Conservation (phyloP, 2,797 vertebrate species). For the Limnodromus scolopaceus region DNA sequence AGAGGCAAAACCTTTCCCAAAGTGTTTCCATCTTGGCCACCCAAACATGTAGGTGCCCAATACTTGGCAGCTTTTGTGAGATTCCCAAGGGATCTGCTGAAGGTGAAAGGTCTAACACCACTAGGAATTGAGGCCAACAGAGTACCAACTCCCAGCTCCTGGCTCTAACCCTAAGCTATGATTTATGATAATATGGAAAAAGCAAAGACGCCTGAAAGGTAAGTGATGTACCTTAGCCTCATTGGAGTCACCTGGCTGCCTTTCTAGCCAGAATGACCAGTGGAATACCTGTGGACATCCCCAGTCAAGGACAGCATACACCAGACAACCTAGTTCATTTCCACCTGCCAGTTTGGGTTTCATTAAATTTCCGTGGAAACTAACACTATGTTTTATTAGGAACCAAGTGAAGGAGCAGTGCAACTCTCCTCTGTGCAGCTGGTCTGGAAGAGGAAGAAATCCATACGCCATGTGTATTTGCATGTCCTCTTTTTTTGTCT, state of each 20-base stretch:
- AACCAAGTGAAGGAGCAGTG: not conserved
- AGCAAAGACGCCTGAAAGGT: not conserved
- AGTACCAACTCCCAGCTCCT: not conserved
- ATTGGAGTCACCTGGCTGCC: not conserved
- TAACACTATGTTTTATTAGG: not conserved
- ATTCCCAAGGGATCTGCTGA: not conserved
- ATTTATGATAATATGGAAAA: not conserved
- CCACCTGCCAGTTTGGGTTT: not conserved
- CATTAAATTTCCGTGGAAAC: not conserved
- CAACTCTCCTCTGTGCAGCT: not conserved
- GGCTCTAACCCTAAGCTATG: not conserved
- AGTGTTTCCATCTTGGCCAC: not conserved
- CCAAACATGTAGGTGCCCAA: not conserved
- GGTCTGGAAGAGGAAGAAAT: not conserved
- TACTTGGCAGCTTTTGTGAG: not conserved
- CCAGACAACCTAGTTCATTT: not conserved
- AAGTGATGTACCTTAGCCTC: not conserved
- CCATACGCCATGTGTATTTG: fast-evolving
- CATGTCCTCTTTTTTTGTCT: not conserved
- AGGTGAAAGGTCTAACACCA: not conserved
- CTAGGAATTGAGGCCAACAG: not conserved
- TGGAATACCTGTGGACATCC: not conserved
- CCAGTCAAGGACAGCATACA: fast-evolving
- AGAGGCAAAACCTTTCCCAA: not conserved
- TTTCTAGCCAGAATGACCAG: not conserved